These are phyloP conservation scores for Meteorus colon DNA, from an alignment of 2,888 invertebrate species.

Conservation along the genomic window DNA sequence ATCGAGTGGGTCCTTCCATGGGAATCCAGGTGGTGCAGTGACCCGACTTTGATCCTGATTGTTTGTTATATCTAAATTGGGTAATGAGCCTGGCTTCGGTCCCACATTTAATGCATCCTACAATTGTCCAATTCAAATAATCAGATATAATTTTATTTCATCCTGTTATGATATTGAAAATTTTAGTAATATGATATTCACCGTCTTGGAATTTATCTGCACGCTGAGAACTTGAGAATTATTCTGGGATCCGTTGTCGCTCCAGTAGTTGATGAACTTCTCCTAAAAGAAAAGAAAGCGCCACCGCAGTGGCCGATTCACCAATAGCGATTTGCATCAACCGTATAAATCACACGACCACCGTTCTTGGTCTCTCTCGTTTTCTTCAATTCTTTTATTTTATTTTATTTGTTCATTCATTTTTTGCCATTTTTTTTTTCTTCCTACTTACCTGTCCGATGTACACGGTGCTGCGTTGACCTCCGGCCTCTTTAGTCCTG, in stretches of 20 bases:
- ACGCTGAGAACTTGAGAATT: constrained; percentile 66
- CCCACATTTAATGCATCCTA: constrained; percentile 62
- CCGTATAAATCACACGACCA: constrained; percentile 55
- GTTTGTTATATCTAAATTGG: constrained; percentile 60
- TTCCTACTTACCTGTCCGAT: constrained; percentile 68
- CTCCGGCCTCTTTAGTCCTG: constrained; percentile 64
- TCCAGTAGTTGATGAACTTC: constrained; percentile 70
- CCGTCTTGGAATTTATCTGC: constrained; percentile 68
- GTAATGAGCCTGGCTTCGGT: constrained; percentile 49
- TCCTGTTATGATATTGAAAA: background rate
- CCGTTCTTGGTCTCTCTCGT: constrained; percentile 11
- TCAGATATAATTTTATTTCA: background rate
- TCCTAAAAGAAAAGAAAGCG: constrained; percentile 63
- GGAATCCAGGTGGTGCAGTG: constrained; percentile 66
- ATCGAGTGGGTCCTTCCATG: constrained; percentile 70
- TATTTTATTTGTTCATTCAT: constrained; percentile 21
- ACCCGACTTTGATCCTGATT: constrained; percentile 57
- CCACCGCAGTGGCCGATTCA: constrained; percentile 52
- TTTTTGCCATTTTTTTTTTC: constrained; percentile 41
- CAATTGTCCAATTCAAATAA: constrained; percentile 23
- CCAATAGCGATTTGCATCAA: constrained; percentile 47
- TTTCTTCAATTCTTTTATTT: constrained; percentile 16
- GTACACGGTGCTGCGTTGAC: constrained; percentile 69
- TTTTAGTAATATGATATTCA: constrained; percentile 55
- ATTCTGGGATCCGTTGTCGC: constrained; percentile 57